Percentiles rank a stretch among this genome's conserved stretches.
Evolutionary conservation across 2,113 vertebrate species (phyloP).

Genomic region (Ibidorhyncha struthersii): DNA sequence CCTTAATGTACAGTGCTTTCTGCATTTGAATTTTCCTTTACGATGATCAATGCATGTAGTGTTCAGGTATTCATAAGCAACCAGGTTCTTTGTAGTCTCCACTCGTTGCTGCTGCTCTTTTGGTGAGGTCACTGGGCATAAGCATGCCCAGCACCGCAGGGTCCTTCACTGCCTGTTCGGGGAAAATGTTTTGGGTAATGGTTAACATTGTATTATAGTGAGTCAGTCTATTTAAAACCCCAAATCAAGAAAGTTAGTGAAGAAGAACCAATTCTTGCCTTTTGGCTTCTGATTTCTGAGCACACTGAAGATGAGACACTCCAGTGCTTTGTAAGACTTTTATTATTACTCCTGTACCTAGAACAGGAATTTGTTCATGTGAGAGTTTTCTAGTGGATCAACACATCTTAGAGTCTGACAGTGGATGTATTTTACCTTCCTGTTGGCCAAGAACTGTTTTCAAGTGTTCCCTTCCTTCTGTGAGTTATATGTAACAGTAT

Average conservation of each 20-base stretch:
- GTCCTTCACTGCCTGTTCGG: background rate
- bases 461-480: background rate
- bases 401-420: background rate
- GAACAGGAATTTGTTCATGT: background rate
- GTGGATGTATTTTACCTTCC: background rate
- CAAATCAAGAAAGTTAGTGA: background rate
- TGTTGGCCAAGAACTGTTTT: background rate
- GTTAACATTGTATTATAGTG: background rate
- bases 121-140: background rate
- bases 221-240: background rate
- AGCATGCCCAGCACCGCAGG: rapidly evolving
- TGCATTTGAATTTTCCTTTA: background rate
- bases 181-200: background rate
- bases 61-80: background rate
- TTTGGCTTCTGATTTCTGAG: background rate
- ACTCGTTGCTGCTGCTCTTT: background rate
- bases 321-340: background rate
- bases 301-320: background rate
- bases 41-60: background rate
- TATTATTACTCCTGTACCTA: background rate
- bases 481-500: background rate
- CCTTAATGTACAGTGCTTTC: background rate
- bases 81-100: background rate
- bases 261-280: background rate
- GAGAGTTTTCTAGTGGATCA: background rate